Evolutionary conservation across 2,888 invertebrate species (phyloP), one percentile per base, ranked within the genome.

Genomic region (Cyclophora punctaria): DNA sequence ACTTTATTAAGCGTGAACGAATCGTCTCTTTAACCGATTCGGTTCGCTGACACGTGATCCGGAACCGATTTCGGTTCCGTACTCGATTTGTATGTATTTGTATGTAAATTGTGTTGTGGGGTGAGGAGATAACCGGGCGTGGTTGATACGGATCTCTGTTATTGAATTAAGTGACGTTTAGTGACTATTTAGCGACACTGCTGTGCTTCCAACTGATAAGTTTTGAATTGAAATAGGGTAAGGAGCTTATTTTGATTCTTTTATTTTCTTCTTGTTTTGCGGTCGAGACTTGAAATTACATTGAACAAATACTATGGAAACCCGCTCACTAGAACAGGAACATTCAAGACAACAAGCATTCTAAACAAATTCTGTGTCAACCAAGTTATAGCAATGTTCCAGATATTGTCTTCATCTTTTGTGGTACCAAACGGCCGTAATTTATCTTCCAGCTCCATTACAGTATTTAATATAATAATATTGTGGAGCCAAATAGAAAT

Each of bases 21-120:
- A 78, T 78, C 77, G 75, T 82, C 82, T 83, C 82, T 84, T 83
- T 82, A 81, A 80, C 79, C 70, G 85, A 90, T 91, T 90, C 88
- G 90, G 80, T 81, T 79, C 88, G 90, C 74, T 66, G 89, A 71
- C 91, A 91, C 91, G 91, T 90, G 91, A 91, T 90, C 82, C 84
- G 86, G 83, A 86, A 87, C 86, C 78, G 83, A 89, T 86, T 81
- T 75, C 70, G 80, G 79, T 77, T 73, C 80, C 76, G 75, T 70
- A 73, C 72, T 73, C 71, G 78, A 79, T 81, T 80, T 81, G 80
- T 81, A 79, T 77, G 79, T 80, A 83, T 86, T 83, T 85, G 83
- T 82, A 84, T 83, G 85, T 82, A 82, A 86, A 85, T 84, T 75
- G 71, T 65, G 62, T 71, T 69, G 72, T 79, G 80, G 82, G 82